Evolutionary conservation across 1,140 invertebrate genomes (phyloP).

Genomic region (Cardiocondyla obscurior): DNA sequence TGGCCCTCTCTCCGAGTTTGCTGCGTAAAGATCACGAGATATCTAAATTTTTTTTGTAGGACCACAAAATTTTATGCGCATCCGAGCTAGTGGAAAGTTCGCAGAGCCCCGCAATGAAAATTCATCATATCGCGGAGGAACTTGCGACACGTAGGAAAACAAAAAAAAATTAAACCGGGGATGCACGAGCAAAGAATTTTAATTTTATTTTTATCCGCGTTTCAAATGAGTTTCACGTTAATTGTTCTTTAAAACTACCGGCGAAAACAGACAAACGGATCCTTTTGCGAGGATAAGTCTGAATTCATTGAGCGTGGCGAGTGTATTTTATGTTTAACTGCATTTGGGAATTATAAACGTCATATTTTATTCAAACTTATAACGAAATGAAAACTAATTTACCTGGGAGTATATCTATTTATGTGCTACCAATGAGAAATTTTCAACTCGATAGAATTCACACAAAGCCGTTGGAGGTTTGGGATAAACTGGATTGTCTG

Average conservation of each 20-base stretch:
- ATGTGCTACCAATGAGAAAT: conserved; percentile 22
- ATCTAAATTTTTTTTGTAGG: conserved; percentile 15
- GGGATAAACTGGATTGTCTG: background rate
- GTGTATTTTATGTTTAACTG: too few relatives aligned
- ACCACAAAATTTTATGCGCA: background rate
- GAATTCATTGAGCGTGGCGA: too few relatives aligned
- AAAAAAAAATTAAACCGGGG: too few relatives aligned
- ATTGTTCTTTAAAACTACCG: background rate
- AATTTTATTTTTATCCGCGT: background rate
- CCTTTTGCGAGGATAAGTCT: background rate
- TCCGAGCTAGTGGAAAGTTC: conserved; percentile 7
- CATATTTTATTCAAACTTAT: background rate
- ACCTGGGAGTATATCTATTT: background rate
- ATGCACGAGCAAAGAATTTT: background rate
- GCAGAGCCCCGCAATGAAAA: background rate
- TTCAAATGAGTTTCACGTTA: background rate
- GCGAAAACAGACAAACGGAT: background rate
- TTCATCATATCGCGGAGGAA: background rate
- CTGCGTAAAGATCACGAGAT: background rate
- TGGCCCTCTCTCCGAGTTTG: background rate
- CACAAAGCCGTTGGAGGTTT: background rate
- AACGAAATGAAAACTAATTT: background rate
- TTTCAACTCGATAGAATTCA: background rate
- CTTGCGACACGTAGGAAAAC: background rate
- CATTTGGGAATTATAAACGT: background rate